Evolutionary conservation across 2,113 vertebrate genomes (phyloP).

Genomic region (Seriola rivoliana): DNA sequence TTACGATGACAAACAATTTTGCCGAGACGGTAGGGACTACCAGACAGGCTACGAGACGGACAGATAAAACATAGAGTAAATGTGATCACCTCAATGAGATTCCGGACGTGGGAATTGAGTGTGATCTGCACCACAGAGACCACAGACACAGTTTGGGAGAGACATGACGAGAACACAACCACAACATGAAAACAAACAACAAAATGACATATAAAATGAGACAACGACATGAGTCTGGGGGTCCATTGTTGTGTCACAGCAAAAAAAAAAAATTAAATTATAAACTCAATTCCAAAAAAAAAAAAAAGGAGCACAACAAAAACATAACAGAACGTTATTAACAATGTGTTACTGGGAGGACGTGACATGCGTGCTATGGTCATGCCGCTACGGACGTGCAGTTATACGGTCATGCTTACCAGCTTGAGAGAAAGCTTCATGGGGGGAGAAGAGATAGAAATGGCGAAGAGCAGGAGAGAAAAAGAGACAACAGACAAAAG

Average conservation of each 20-base stretch:
- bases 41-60: conserved; percentile 59
- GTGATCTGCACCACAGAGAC: conserved; percentile 87
- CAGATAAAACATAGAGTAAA: conserved; percentile 75
- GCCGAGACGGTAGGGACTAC: conserved; percentile 57
- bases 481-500: conserved; percentile 77
- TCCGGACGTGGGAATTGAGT: conserved; percentile 89
- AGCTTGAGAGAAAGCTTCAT: conserved; percentile 99
- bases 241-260: conserved; percentile 65
- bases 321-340: conserved; percentile 60
- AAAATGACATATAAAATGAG: conserved; percentile 78
- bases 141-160: conserved; percentile 68
- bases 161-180: conserved; percentile 66
- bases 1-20: conserved; percentile 38
- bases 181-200: conserved; percentile 68
- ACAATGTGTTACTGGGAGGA: conserved; percentile 79
- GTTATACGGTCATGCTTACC: conserved; percentile 93
- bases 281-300: conserved; percentile 29
- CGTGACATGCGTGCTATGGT: conserved; percentile 84
- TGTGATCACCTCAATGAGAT: conserved; percentile 89
- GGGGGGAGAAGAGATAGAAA: conserved; percentile 78
- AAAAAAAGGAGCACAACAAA: conserved; percentile 43
- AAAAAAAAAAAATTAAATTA: conserved; percentile 56
- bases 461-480: conserved; percentile 68
- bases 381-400: conserved; percentile 75
- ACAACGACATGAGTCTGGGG: conserved; percentile 61